Base-by-base conservation (phyloP, 2,888 invertebrate species). In the Dione juno region DNA sequence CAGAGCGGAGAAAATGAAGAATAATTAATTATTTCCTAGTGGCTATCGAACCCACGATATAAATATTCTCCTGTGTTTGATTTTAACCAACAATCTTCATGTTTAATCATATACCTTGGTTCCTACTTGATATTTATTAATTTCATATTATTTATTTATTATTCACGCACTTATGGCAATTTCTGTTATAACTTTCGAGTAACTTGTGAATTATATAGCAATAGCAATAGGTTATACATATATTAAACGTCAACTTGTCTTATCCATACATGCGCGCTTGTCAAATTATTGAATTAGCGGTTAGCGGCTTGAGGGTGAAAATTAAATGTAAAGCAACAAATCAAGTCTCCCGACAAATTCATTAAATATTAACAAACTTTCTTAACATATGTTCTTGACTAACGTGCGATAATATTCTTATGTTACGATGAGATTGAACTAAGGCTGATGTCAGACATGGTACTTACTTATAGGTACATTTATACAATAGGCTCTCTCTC, bases 331-430 rank as follows among this genome's bases (percentile, higher is more conserved):
- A 80, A 79, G 75, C 82, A 84, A 90, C 92, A 92, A 92, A 92
- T 92, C 92, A 90, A 86, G 85, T 82, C 84, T 78, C 77, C 73
- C 79, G 77, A 77, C 76, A 73, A 78, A 82, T 84, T 87, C 88
- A 90, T 92, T 92, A 92, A 92, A 88, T 88, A 91, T 92, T 92
- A 92, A 91, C 87, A 87, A 90, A 91, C 84, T 92, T 90, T 89
- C 88, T 87, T 86, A 88, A 88, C 92, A 91, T 83, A 82, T 92
- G 92, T 87, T 90, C 85, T 83, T 90, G 92, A 92, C 88, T 90
- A 70, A 76, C 79, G 75, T 69, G 77, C 79, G 74, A 77, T 82
- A 81, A 83, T 81, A 83, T 82, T 79, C 77, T 77, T 76, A 79
- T 76, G 72, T 80, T 77, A 79, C 74, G 76, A 77, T 54, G 68